Conservation (phyloP, 2,888 invertebrate species). For the Epsilonema sp. region DNA sequence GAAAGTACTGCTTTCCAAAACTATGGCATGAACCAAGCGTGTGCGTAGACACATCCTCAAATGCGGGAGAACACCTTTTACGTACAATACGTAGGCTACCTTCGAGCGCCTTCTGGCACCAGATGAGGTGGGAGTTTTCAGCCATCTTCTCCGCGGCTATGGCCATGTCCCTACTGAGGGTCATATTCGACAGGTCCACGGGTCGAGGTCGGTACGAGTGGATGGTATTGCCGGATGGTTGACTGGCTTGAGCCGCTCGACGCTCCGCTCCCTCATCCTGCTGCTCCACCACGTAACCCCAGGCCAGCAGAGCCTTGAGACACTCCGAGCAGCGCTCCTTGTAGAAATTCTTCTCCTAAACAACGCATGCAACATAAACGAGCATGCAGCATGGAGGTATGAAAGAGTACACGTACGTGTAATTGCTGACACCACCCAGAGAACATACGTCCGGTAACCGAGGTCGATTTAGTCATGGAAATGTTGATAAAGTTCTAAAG, state of each 20-base stretch:
- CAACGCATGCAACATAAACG: not conserved
- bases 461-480: no score
- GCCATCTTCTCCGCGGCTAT: conserved; percentile 69
- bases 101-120: conserved; percentile 53
- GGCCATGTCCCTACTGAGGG: conserved; percentile 58
- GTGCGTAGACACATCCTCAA: no score
- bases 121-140: conserved; percentile 92
- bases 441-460: no score
- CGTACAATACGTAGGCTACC: no score
- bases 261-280: conserved; percentile 19
- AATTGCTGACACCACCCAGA: no score
- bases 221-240: not conserved
- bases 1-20: no score
- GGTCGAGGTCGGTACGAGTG: conserved; percentile 76
- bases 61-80: no score
- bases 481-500: no score
- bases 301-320: conserved; percentile 72
- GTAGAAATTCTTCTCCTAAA: conserved; percentile 74
- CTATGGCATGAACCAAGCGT: no score
- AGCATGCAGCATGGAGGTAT: not conserved
- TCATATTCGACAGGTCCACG: conserved; percentile 91
- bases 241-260: conserved; percentile 3
- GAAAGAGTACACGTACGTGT: not conserved
- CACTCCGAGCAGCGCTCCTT: conserved; percentile 88
- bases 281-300: conserved; percentile 40